phyloP scores from a whole-genome alignment of 1,140 invertebrate genomes.

The Neocloeon triangulifer region DNA sequence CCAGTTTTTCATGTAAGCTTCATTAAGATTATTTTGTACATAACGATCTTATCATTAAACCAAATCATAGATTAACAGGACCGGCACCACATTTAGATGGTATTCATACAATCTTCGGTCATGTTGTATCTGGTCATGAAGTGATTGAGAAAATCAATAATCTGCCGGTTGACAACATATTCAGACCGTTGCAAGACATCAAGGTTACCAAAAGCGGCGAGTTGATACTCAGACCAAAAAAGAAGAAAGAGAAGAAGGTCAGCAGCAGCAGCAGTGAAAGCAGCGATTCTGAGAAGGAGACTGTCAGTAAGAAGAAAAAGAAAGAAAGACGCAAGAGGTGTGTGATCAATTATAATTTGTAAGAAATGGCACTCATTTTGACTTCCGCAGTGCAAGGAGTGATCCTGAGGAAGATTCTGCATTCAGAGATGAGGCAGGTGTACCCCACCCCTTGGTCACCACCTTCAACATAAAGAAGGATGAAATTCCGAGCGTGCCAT shows the following conservation, averaged over 20 bases:
- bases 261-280: constrained; percentile 12
- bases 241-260: constrained; percentile 42
- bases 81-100: constrained; percentile 13
- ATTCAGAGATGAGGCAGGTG: constrained; percentile 25
- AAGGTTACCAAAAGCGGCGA: constrained; percentile 78
- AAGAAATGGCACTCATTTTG: no score
- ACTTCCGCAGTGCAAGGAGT: constrained; percentile 3
- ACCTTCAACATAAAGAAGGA: constrained; percentile 64
- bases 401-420: background rate
- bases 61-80: constrained; percentile 7
- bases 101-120: constrained; percentile 48
- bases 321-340: constrained; percentile 17
- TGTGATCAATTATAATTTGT: background rate
- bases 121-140: constrained; percentile 23
- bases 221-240: constrained; percentile 52
- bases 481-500: constrained; percentile 74
- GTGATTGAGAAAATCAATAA: constrained; percentile 24
- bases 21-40: no score
- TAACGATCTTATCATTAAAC: constrained; percentile 7
- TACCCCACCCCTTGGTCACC: constrained; percentile 46
- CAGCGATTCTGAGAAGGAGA: constrained; percentile 8
- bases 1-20: constrained; percentile 81
- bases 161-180: constrained; percentile 64
- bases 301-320: constrained; percentile 15
- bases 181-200: constrained; percentile 67